Conservation (phyloP, 1,140 invertebrate genomes). For the Heliconius hewitsoni region DNA sequence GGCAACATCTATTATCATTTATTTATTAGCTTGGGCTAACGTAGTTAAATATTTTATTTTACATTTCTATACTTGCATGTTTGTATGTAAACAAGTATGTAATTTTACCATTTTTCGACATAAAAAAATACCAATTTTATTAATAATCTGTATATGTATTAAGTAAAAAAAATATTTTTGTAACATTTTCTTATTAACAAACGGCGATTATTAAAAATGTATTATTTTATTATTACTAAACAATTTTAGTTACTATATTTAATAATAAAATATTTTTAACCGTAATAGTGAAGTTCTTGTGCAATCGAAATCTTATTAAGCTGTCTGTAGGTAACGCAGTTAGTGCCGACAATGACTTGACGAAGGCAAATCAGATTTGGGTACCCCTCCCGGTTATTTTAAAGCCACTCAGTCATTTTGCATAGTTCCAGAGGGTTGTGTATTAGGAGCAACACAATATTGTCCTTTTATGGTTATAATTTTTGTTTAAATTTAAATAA, state of each 20-base stretch:
- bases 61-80: too few species aligned
- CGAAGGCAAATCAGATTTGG: constrained; percentile 78
- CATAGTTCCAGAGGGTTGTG: constrained; percentile 59
- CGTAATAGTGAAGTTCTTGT: constrained; percentile 10
- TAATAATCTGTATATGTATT: too few species aligned
- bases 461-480: constrained; percentile 2
- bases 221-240: not conserved
- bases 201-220: not conserved
- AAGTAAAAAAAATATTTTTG: too few species aligned
- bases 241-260: not conserved
- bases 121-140: too few species aligned
- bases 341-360: constrained; percentile 76
- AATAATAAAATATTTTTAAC: not conserved
- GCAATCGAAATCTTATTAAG: constrained; percentile 37
- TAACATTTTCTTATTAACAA: too few species aligned
- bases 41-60: too few species aligned
- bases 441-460: not conserved
- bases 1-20: too few species aligned
- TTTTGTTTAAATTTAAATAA: not conserved
- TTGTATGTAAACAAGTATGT: too few species aligned
- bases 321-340: constrained; percentile 53
- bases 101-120: too few species aligned
- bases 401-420: constrained; percentile 74
- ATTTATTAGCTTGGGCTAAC: too few species aligned
- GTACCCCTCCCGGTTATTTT: constrained; percentile 75